Evolutionary conservation across 2,113 vertebrate species (phyloP).

Genomic region (Oreotrochilus melanogaster): DNA sequence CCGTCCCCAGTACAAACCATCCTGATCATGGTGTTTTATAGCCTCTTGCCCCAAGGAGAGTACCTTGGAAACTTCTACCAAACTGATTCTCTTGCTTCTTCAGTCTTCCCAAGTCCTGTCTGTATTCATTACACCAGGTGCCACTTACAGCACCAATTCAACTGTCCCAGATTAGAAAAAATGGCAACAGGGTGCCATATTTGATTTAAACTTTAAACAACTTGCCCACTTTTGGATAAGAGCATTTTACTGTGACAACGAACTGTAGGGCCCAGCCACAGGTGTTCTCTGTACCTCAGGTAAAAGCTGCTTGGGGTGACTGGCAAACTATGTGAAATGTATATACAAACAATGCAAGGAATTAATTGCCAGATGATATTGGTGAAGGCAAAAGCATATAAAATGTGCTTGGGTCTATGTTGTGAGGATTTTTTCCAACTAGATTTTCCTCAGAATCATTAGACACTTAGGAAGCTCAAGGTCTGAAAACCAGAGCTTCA

Average conservation of each 20-base stretch:
- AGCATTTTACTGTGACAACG: not conserved
- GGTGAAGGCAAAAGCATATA: not conserved
- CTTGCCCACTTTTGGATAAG: not conserved
- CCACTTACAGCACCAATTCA: not conserved
- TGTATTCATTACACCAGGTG: not conserved
- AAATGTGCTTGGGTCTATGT: not conserved
- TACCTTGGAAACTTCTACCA: not conserved
- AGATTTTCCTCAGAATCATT: not conserved
- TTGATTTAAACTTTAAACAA: not conserved
- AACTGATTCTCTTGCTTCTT: not conserved
- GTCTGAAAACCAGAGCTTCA: not conserved
- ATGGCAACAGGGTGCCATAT: not conserved
- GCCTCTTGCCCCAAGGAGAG: accelerated
- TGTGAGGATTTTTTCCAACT: not conserved
- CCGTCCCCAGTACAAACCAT: not conserved
- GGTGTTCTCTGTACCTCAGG: not conserved
- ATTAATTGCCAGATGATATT: not conserved
- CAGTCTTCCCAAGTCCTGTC: not conserved
- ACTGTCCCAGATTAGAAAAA: not conserved
- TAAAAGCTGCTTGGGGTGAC: not conserved
- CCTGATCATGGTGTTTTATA: not conserved
- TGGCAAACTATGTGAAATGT: not conserved
- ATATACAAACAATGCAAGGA: not conserved
- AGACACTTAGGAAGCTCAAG: not conserved
- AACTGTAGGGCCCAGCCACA: not conserved